Percentiles rank a stretch among this genome's conserved stretches.
Evolutionary conservation across 2,797 vertebrate genomes (phyloP).

Genomic region (Alectoris magna): DNA sequence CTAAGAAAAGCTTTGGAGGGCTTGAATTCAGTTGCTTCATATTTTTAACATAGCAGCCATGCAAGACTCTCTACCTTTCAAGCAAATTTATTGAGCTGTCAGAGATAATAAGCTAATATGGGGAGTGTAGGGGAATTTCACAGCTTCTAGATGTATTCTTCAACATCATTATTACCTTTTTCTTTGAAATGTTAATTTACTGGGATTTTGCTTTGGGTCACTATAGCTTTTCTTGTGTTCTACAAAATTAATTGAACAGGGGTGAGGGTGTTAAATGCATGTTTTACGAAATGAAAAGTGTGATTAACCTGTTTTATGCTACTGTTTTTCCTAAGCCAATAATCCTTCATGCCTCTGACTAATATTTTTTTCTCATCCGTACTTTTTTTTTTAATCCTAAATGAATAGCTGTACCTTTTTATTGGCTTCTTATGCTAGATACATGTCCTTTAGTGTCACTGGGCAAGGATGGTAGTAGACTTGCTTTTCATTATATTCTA

Average conservation of each 20-base stretch:
- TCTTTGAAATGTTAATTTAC: background rate
- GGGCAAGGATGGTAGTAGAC: background rate
- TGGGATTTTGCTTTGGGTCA: background rate
- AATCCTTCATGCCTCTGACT: background rate
- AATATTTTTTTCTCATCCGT: background rate
- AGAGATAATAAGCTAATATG: background rate
- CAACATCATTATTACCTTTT: background rate
- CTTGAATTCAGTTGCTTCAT: background rate
- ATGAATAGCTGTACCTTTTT: background rate
- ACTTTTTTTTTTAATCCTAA: background rate
- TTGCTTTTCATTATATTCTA: background rate
- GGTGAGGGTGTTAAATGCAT: background rate
- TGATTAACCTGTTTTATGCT: background rate
- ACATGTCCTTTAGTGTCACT: background rate
- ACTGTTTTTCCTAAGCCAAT: background rate
- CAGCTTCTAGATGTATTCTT: background rate
- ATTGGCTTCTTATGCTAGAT: background rate
- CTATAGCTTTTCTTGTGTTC: background rate
- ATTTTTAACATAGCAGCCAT: background rate
- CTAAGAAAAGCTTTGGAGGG: background rate
- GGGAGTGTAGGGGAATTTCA: background rate
- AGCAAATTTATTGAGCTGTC: background rate
- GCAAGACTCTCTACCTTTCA: background rate
- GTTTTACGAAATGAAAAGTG: background rate
- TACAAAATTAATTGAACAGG: background rate